Base-by-base conservation (phyloP, 2,797 vertebrate genomes). In the Poecilia velifera region DNA sequence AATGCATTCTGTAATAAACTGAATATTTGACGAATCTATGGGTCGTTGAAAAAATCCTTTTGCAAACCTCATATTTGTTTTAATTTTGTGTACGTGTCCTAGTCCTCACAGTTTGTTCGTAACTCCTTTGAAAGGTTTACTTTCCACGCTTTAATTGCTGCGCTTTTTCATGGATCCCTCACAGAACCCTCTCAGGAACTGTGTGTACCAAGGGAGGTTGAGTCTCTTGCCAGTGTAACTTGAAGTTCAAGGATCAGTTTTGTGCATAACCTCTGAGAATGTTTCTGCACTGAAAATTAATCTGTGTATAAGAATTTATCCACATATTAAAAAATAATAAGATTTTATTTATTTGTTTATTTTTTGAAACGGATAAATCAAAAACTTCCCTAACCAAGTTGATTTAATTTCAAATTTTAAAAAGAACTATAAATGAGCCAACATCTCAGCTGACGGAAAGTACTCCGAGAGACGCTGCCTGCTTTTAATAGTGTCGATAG, bases 401-500 rank as follows among this genome's bases (percentile, higher is more conserved):
- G 4, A 28, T 45, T 46, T 71, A n/a, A 25, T 39, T 25, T 70
- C 0, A 70, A 6, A 70, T n/a, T 70, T 43, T 25, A n/a, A 20
- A 70, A 22, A 51, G 12, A 39, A 71, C 12, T 31, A 55, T 45
- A 57, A 36, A 76, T 72, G 20, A 9, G 53, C 45, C 36, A 45
- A 51, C 13, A 47, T 59, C 28, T 55, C 45, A 72, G 72, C 41
- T 74, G 70, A 57, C 1, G 1, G 36, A 12, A 55, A 77, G 34
- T 66, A 45, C 36, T 47, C 70, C 86, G 78, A 86, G 80, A 43
- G 59, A 3, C 1, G 16, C 34, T 36, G 31, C 31, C 34, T 36
- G 62, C 72, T 89, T 89, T 81, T 81, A 84, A 86, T 73, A n/a
- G 77, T 84, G 88, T 93, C 72, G 83, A 85, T 68, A 62, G 51